Percentiles rank a stretch among this genome's conserved stretches.
These are phyloP conservation scores for Istiophorus platypterus DNA, from an alignment of 2,113 vertebrate species.

Conservation along the genomic window DNA sequence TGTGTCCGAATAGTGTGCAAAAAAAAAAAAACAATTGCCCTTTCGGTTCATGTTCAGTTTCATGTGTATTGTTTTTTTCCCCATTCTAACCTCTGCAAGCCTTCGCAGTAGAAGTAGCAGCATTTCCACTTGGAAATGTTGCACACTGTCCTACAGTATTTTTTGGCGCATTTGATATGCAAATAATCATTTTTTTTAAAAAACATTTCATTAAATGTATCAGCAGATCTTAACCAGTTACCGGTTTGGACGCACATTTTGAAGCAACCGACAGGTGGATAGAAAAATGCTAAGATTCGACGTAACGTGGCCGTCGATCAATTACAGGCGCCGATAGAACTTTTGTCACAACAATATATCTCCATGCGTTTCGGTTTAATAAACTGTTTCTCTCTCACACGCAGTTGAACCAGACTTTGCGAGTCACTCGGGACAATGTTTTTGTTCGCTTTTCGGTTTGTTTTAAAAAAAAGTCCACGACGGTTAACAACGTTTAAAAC, in stretches of 20 bases:
- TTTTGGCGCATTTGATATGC: conserved; percentile 19
- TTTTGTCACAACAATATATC: background rate
- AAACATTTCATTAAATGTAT: conserved; percentile 6
- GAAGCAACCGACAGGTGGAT: background rate
- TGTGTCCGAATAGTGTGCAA: background rate
- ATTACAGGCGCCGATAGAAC: background rate
- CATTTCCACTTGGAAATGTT: conserved; percentile 40
- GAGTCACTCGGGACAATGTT: background rate
- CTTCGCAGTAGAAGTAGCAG: conserved; percentile 36
- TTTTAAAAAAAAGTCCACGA: background rate
- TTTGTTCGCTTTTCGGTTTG: no score
- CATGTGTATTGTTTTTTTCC: background rate
- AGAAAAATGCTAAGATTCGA: conserved; percentile 4
- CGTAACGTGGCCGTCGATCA: background rate
- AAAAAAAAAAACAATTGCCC: no score
- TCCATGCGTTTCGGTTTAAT: background rate
- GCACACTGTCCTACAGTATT: conserved; percentile 26
- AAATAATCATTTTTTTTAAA: conserved; percentile 51
- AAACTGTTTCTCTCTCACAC: background rate
- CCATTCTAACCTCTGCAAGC: background rate
- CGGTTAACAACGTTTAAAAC: background rate
- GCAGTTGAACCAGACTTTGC: background rate
- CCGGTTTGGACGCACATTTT: background rate
- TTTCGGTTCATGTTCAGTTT: background rate
- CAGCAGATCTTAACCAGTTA: background rate